Evolutionary conservation across 2,797 vertebrate species (phyloP).

Genomic region (Esox lucius): DNA sequence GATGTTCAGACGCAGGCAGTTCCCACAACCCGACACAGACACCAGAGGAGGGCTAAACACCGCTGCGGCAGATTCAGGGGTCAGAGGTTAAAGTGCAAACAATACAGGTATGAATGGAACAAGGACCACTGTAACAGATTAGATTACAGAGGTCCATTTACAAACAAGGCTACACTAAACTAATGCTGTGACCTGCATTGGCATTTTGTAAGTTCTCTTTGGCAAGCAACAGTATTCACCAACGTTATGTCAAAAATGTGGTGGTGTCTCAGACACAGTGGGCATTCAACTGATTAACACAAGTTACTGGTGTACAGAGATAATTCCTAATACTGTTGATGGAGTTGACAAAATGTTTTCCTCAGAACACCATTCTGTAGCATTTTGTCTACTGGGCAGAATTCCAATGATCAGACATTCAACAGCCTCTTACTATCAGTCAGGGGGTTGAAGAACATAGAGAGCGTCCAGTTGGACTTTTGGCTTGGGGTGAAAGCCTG

Average conservation of each 20-base stretch:
- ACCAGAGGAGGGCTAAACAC: conserved; percentile 59
- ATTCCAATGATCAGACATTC: not conserved
- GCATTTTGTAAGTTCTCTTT: no score
- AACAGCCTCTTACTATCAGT: conserved; percentile 56
- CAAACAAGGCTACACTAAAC: not conserved
- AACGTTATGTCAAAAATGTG: no score
- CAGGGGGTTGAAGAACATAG: conserved; percentile 54
- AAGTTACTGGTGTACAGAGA: no score
- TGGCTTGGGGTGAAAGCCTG: conserved; percentile 39
- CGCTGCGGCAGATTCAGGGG: conserved; percentile 41
- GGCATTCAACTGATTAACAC: no score
- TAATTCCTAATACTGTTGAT: no score
- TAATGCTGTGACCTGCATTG: no score
- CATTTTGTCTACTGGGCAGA: not conserved
- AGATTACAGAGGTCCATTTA: not conserved
- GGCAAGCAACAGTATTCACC: no score
- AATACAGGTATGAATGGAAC: not conserved
- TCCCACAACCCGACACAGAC: conserved; percentile 64
- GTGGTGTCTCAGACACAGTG: no score
- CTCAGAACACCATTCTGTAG: not conserved
- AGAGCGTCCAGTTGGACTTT: conserved; percentile 58
- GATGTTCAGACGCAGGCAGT: conserved; percentile 63
- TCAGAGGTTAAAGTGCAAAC: conserved; percentile 3
- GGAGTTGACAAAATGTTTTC: not conserved
- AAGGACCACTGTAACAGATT: not conserved